Conservation (phyloP, 2,113 vertebrate genomes). For the Marcusenius ussheri region DNA sequence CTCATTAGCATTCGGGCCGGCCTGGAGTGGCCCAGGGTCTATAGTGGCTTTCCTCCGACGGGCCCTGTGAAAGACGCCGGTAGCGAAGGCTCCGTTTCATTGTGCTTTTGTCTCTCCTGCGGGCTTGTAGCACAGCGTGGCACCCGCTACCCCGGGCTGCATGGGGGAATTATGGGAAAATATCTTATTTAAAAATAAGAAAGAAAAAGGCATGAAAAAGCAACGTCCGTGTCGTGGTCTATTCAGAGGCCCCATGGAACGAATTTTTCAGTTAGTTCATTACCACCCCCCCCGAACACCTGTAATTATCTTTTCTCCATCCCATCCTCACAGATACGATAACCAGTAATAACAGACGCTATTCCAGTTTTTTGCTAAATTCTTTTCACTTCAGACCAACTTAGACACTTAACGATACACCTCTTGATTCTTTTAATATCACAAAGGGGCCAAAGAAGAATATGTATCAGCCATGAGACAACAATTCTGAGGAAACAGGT, state of each 20-base stretch:
- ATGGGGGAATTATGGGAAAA: conserved; percentile 78
- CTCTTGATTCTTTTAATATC: neutral
- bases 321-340: neutral
- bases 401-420: neutral
- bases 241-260: neutral
- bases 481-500: neutral
- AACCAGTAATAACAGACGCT: neutral
- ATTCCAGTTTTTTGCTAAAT: neutral
- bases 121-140: conserved; percentile 73
- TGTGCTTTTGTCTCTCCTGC: conserved; percentile 83
- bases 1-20: conserved; percentile 96
- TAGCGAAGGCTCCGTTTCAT: conserved; percentile 81
- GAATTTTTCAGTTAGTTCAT: neutral
- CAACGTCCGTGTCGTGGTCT: conserved; percentile 52
- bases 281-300: neutral
- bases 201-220: conserved; percentile 20
- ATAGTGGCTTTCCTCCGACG: conserved; percentile 83
- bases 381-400: neutral
- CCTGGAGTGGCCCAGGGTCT: conserved; percentile 83
- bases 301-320: neutral
- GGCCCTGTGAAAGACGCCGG: conserved; percentile 74
- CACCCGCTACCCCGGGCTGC: conserved; percentile 71
- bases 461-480: neutral
- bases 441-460: neutral
- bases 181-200: conserved; percentile 15